Evolutionary conservation across 2,113 vertebrate species (phyloP).

Genomic region (Aix galericulata): DNA sequence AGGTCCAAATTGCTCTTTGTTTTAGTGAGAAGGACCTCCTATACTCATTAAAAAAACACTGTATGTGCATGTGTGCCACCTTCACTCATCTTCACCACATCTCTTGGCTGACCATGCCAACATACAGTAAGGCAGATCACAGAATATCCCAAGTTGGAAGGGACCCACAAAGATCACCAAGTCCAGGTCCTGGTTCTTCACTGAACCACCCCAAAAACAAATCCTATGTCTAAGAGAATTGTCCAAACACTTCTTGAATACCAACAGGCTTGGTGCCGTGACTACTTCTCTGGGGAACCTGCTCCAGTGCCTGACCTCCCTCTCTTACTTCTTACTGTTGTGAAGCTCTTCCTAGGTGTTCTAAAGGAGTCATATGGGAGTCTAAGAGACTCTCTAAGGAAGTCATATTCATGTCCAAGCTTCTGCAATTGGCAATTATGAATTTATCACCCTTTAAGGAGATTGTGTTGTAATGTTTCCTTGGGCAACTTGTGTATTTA

Average conservation of each 20-base stretch:
- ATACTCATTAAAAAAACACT: neutral
- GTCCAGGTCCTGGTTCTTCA: no score
- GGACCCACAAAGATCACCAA: no score
- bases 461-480: neutral
- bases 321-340: neutral
- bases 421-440: neutral
- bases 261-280: no score
- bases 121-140: neutral
- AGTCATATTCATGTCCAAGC: neutral
- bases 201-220: no score
- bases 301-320: no score
- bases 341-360: neutral
- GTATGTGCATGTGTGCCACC: neutral
- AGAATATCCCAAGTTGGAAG: no score
- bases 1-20: neutral
- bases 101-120: neutral
- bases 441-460: neutral
- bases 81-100: neutral
- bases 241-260: no score
- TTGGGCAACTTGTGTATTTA: neutral
- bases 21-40: neutral
- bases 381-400: neutral
- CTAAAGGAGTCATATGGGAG: neutral
- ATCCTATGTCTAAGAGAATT: no score
- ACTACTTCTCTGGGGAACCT: no score